Evolutionary conservation across 64 coral and sea anemone species (phyloP).

Genomic region (Dendronephthya gigantea): DNA sequence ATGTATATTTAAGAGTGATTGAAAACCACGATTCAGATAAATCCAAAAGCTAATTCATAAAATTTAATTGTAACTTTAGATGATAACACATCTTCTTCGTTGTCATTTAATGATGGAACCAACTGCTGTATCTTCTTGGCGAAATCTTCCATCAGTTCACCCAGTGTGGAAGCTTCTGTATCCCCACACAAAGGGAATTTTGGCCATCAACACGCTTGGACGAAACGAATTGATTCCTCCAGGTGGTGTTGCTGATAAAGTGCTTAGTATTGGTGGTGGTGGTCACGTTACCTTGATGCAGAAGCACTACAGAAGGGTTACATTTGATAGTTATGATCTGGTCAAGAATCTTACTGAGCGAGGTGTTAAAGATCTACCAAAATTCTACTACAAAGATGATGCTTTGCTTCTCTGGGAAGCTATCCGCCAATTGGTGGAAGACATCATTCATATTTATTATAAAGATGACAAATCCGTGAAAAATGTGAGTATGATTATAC

Average conservation of each 20-base stretch:
- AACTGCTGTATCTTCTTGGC: constrained; percentile 32
- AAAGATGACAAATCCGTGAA: neutral
- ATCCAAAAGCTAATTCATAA: neutral
- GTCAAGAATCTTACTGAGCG: constrained; percentile 13
- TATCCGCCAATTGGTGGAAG: neutral
- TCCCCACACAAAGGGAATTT: constrained; percentile 27
- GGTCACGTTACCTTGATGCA: constrained; percentile 37
- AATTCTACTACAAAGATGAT: constrained; percentile 36
- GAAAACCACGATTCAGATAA: too few species aligned
- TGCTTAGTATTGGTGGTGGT: constrained; percentile 33
- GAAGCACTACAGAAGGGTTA: constrained; percentile 39
- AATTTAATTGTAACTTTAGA: neutral
- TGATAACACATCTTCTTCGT: constrained; percentile 37
- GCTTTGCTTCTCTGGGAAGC: constrained; percentile 18
- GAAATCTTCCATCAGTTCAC: constrained; percentile 32
- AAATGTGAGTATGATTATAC: neutral
- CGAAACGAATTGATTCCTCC: constrained; percentile 34
- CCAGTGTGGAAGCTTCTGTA: constrained; percentile 45
- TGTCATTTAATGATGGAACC: constrained; percentile 38
- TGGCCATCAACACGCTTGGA: constrained; percentile 43
- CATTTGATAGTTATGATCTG: constrained; percentile 31
- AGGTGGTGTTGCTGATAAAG: constrained; percentile 38
- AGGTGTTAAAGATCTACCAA: constrained; percentile 30
- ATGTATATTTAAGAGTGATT: too few species aligned
- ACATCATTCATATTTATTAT: neutral